Evolutionary conservation across 2,888 invertebrate genomes (phyloP).

Genomic region (Andrena camellia): DNA sequence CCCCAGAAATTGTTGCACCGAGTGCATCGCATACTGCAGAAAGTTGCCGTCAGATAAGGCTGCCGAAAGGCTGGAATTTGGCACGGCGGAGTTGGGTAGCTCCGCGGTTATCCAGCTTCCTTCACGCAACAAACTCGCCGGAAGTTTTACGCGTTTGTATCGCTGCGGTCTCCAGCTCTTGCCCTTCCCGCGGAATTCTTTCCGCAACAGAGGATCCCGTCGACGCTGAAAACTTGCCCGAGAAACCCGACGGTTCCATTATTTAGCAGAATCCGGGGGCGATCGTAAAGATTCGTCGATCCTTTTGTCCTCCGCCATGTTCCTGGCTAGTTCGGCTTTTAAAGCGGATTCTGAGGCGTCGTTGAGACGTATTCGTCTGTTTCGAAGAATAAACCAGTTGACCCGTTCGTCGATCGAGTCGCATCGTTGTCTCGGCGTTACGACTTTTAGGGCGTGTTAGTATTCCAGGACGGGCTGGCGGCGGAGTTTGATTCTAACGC

Average conservation of each 20-base stretch:
- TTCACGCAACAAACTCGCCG: constrained; percentile 19
- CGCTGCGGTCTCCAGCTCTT: not conserved
- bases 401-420: not conserved
- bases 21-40: not conserved
- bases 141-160: constrained; percentile 21
- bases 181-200: constrained; percentile 1
- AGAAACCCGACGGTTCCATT: not conserved
- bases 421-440: not conserved
- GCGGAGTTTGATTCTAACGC: constrained; percentile 37
- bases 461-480: constrained; percentile 5
- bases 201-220: not conserved
- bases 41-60: constrained; percentile 12
- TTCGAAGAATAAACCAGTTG: no score
- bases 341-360: no score
- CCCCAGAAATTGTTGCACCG: not conserved
- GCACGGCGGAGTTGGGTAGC: constrained; percentile 8
- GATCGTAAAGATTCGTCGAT: not conserved
- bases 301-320: not conserved
- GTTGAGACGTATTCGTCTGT: not conserved
- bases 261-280: not conserved
- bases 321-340: not conserved
- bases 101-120: constrained; percentile 29
- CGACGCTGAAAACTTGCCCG: not conserved
- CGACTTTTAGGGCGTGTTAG: not conserved
- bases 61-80: constrained; percentile 13